Evolutionary conservation across 2,888 invertebrate genomes (phyloP), one percentile per base, ranked within the genome.

Genomic region (Periphyllus acericola): DNA sequence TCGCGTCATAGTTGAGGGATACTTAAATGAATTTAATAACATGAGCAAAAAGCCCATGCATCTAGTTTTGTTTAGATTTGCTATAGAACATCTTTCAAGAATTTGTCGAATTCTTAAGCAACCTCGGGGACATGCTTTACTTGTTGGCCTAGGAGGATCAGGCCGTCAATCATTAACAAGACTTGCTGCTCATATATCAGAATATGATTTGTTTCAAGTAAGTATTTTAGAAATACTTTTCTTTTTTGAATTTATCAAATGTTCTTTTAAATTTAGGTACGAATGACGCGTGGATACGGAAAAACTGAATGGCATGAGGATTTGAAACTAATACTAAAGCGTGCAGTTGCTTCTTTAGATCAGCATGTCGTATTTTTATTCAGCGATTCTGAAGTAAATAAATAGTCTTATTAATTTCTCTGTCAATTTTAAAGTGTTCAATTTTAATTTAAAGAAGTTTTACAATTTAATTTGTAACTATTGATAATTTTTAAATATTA

Each of bases 31-130:
- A 91, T 98, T 95, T 91, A 98, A 98, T 91, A 96, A 97, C 90
- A 97, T 98, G 96, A 96, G 96, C 19, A 98, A 97, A 92, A 98
- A 98, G 91, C 98, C 98, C 0, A 98, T 98, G 98, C 96, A 97
- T 92, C 93, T 98, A 86, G 98, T 98, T 4, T 92, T 98, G 66
- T 97, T 46, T 90, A 97, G 98, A 91, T 99, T 97, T 92, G 98
- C 98, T 0, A 94, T 98, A 90, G 98, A 98, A 92, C 98, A 98
- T 93, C 93, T 98, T 90, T 97, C 98, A 1, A 94, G 96, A 90
- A 95, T 98, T 90, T 95, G 96, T 91, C 95, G 98, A 90, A 96
- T 98, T 91, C 93, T 98, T 90, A 96, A 97, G 91, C 98, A 98
- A 92, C 98, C 98, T 17, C 94, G 96, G 90, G 96, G 96, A 91